phyloP scores from a whole-genome alignment of 2,797 vertebrate species.

The Acanthis flammea region DNA sequence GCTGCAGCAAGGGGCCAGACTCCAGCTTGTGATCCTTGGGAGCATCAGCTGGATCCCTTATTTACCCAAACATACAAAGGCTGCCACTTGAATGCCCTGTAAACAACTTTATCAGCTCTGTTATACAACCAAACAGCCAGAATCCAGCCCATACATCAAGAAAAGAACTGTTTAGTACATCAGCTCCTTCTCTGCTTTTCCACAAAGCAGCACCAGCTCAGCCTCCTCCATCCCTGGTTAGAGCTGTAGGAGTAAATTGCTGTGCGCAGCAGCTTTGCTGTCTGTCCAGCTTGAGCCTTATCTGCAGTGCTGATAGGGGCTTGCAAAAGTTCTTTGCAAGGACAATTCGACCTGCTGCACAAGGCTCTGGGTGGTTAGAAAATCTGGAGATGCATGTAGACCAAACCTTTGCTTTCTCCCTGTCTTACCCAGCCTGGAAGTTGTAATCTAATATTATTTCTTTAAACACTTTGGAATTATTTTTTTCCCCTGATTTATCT shows the following conservation, averaged over 20 bases:
- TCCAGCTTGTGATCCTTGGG: not conserved
- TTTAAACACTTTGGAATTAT: not conserved
- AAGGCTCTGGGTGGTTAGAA: not conserved
- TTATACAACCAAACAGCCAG: not conserved
- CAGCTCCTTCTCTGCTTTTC: not conserved
- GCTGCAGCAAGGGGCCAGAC: not conserved
- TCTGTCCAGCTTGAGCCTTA: not conserved
- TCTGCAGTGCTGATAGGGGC: not conserved
- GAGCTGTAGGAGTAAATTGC: not conserved
- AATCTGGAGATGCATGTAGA: not conserved
- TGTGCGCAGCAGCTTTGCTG: not conserved
- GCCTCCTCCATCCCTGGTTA: not conserved
- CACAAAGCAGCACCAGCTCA: not conserved
- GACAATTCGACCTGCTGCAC: not conserved
- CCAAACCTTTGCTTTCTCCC: not conserved
- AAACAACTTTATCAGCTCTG: not conserved
- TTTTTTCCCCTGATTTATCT: not conserved
- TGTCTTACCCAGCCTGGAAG: not conserved
- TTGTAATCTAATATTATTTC: not conserved
- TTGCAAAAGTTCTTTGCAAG: not conserved
- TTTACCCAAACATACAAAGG: not conserved
- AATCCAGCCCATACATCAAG: not conserved
- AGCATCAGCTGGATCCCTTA: not conserved
- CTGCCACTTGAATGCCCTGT: not conserved
- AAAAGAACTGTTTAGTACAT: not conserved